phyloP scores from a whole-genome alignment of 1,140 invertebrate species.

The Drosophila oshimai region DNA sequence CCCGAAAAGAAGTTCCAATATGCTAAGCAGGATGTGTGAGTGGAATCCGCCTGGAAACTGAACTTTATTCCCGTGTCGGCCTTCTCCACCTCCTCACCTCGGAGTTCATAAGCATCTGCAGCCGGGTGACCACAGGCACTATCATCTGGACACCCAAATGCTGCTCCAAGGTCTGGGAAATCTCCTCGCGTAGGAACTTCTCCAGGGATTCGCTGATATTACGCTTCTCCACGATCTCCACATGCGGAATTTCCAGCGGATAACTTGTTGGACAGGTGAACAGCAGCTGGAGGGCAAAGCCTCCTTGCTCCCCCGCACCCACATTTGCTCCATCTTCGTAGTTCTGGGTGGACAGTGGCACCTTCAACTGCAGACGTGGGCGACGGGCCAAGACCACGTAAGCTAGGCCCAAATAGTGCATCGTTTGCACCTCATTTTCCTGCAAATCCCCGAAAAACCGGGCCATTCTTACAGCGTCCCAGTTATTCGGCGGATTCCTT shows the following conservation, averaged over 20 bases:
- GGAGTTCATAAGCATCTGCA: constrained; percentile 58
- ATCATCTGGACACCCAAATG: constrained; percentile 68
- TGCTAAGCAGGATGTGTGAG: too few relatives aligned
- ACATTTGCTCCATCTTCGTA: constrained; percentile 20
- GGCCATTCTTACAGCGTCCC: not conserved
- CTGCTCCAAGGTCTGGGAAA: constrained; percentile 38
- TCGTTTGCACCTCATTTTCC: constrained; percentile 51
- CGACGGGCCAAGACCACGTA: constrained; percentile 49
- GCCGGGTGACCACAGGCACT: constrained; percentile 44
- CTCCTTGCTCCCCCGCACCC: not conserved
- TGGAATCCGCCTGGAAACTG: too few relatives aligned
- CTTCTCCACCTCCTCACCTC: constrained; percentile 5
- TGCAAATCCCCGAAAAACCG: constrained; percentile 38
- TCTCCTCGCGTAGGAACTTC: constrained; percentile 29
- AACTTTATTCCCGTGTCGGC: not conserved
- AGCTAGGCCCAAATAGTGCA: constrained; percentile 61
- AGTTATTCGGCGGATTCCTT: not conserved
- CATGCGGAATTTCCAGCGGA: constrained; percentile 39
- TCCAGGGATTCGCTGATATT: constrained; percentile 48
- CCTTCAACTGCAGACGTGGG: constrained; percentile 33
- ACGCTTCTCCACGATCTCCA: constrained; percentile 55
- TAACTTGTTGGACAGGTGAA: constrained; percentile 53
- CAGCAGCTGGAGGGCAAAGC: constrained; percentile 51
- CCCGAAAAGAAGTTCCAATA: too few relatives aligned
- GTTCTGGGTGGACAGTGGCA: constrained; percentile 54